Evolutionary conservation across 2,797 vertebrate genomes (phyloP), one percentile per base, ranked within the genome.

Genomic region (Neosilurus hyrtlii): DNA sequence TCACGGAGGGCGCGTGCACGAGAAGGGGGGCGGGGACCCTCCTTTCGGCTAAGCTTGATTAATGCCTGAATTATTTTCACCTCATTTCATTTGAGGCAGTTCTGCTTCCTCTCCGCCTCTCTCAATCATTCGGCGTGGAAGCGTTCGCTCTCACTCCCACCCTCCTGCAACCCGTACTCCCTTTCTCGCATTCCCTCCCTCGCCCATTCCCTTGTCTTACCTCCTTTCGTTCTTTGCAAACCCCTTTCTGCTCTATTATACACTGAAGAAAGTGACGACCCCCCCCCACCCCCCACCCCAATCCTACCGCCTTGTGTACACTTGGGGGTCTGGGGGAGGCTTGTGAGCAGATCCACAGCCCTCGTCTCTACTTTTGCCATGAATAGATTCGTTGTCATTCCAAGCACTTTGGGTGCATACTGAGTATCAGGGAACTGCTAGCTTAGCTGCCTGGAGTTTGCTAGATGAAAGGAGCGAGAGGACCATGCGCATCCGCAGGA

Each of bases 61-160:
- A 95, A 95, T 95, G 94, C 92, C 93, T 93, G 93, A 94, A 95
- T 95, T 95, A 95, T 94, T 94, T 95, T 94, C 94, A 95, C 94
- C 94, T 95, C 94, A 95, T 95, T 95, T 95, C 94, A 94, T 95
- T 94, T 94, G 93, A 95, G 94, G 93, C 91, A 94, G 93, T 92
- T 94, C 92, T 91, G 93, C 91, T 95, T 95, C 94, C 94, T 94
- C 93, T 95, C 94, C 90, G 93, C 94, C 94, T 95, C 93, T 92
- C 94, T 94, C 90, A 90, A 92, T 95, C 94, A 95, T 94, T 95
- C 93, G 90, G 92, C 93, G 92, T 94, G 93, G 94, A 94, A 92
- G 91, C 90, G 90, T 90, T 86, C 90, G 91, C 90, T 88, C 52
- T 74, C 51, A 26, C 67, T 86, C 85, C 89, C 86, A 88, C 74